Evolutionary conservation across 2,888 invertebrate species (phyloP), one percentile per base, ranked within the genome.

Genomic region (Drosophila paucipuncta): DNA sequence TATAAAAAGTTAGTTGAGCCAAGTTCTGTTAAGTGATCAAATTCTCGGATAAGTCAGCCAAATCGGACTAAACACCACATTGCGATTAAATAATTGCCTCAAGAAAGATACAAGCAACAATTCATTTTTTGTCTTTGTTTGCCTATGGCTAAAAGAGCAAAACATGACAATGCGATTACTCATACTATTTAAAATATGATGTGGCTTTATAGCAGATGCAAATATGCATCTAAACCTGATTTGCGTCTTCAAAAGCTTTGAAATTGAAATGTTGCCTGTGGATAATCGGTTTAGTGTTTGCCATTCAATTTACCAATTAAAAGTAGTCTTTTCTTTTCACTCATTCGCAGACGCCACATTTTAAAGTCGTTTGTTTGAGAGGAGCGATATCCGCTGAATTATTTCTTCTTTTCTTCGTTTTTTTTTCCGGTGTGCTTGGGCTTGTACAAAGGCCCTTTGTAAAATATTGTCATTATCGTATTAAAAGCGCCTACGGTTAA

Each of bases 401-500:
- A 13, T 52, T 13, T n/a, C 5, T 22, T 22, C 16, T 18, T 39
- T 7, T 11, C 13, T 11, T 9, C 4, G 31, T 9, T 22, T 31
- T 35, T 35, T 35, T 16, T 49, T 25, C 33, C n/a, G n/a, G 7
- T 71, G 73, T 54, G 61, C 50, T 61, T 54, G 31, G 31, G 2
- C 11, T 65, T 76, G 60, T 80, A 41, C 54, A 33, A 59, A 35
- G 35, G 67, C 59, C 74, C 73, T 87, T 78, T 79, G 85, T 87
- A 35, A 88, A 84, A 88, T 85, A 85, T 79, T 88, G 83, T 85
- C 86, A 86, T 83, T 84, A 84, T 89, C 86, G 84, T 62, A 83
- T 76, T 83, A 76, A 86, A 82, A 79, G 63, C 74, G 83, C 89
- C 85, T 76, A 59, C 83, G 80, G 89, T 85, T 79, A 88, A 88